Evolutionary conservation across 2,797 vertebrate species (phyloP).

Genomic region (Momotus momota): DNA sequence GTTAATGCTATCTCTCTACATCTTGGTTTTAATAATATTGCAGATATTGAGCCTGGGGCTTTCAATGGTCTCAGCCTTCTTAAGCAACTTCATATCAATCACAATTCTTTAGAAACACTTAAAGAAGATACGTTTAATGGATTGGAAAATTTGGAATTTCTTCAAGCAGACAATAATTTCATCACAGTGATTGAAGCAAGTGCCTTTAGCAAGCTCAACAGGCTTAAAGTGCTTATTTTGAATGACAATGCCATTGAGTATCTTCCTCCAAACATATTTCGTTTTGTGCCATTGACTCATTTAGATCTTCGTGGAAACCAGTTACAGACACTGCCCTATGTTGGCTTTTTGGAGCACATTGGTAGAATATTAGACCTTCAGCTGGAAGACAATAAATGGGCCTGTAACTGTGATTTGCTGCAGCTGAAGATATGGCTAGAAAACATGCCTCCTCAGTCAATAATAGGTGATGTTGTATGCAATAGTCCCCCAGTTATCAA

Average conservation of each 20-base stretch:
- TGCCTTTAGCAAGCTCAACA: conserved; percentile 96
- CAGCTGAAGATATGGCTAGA: conserved; percentile 96
- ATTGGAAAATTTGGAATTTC: conserved; percentile 95
- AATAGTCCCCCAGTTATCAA: conserved; percentile 87
- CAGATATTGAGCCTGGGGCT: conserved; percentile 93
- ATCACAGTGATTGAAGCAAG: conserved; percentile 95
- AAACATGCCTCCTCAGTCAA: conserved; percentile 95
- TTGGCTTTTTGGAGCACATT: conserved; percentile 96
- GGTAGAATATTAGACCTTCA: conserved; percentile 96
- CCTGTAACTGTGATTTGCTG: conserved; percentile 93
- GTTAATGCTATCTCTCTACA: conserved; percentile 91
- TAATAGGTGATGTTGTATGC: conserved; percentile 92
- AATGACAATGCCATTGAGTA: conserved; percentile 97
- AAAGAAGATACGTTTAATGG: conserved; percentile 97
- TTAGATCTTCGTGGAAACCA: conserved; percentile 97
- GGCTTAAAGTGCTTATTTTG: conserved; percentile 97
- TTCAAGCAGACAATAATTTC: conserved; percentile 98
- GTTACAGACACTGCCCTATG: conserved; percentile 92
- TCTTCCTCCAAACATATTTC: conserved; percentile 94
- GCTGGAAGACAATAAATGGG: conserved; percentile 94
- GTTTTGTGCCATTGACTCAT: conserved; percentile 96
- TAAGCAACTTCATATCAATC: conserved; percentile 97
- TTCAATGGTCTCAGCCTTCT: conserved; percentile 90
- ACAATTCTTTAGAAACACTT: conserved; percentile 95
- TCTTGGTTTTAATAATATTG: conserved; percentile 96